Evolutionary conservation across 2,888 invertebrate genomes (phyloP), one percentile per base, ranked within the genome.

Genomic region (Spilosoma lubricipeda): DNA sequence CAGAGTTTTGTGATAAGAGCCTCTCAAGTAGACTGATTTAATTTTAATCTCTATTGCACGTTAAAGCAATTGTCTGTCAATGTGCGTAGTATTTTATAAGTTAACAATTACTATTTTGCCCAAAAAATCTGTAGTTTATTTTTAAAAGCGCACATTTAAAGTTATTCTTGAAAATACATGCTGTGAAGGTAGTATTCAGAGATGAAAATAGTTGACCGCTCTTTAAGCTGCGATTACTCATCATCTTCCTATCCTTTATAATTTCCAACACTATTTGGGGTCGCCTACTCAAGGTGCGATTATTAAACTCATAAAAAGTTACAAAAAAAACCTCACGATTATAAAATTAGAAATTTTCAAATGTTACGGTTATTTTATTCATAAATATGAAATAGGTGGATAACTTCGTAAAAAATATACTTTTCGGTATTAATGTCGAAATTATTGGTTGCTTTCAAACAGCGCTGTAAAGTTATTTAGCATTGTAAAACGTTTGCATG

Each of bases 401-500:
- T 36, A 71, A 13, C 33, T 45, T 0, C 5, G 56, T 72, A 71
- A 71, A 72, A 72, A 67, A 72, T 30, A 27, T 39, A 56, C 39
- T 67, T 36, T 72, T 56, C 15, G 63, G 64, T 48, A 76, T 71
- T 77, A 77, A 76, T 76, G 72, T 79, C 71, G 56, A 71, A 77
- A 72, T 74, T 72, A 75, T 67, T 73, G 36, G 67, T 56, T 59
- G 73, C 65, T 72, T 75, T 80, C 68, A 73, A 73, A 73, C n/a
- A 76, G 75, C 73, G 70, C 74, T 84, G 77, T 76, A 71, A 69
- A 71, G 64, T 56, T 66, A 70, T 77, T 84, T 76, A 77, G 59
- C 39, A 30, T 42, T 59, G 33, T 39, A 30, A 59, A 70, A 27
- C 70, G 20, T n/a, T 20, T 36, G 27, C 52, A 33, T 27, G 56